phyloP scores from a whole-genome alignment of 2,797 vertebrate genomes.

The Periparus ater region DNA sequence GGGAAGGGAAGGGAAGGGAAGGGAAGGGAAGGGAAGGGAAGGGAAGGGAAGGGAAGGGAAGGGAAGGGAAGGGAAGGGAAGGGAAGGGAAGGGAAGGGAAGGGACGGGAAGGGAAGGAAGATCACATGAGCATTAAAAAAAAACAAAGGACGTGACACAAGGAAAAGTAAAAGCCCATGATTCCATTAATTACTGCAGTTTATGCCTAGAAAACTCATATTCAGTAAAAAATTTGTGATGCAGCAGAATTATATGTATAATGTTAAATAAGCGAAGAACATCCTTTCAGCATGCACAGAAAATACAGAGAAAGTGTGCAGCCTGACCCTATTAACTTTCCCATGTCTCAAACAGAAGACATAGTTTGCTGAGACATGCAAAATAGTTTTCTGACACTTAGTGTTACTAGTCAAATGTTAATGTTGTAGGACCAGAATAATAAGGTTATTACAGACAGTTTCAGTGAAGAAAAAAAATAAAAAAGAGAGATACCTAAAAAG shows the following conservation, averaged over 20 bases:
- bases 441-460: neutral
- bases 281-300: neutral
- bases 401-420: neutral
- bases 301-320: neutral
- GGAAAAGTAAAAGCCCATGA: neutral
- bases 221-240: neutral
- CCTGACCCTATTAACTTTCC: neutral
- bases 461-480: neutral
- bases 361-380: neutral
- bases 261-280: neutral
- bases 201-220: neutral
- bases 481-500: fast-evolving
- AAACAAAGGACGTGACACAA: neutral
- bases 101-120: neutral
- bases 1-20: no score
- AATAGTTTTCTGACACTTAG: neutral
- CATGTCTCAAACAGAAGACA: neutral
- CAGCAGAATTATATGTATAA: neutral
- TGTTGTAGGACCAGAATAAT: neutral
- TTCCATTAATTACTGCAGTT: neutral
- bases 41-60: no score
- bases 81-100: no score
- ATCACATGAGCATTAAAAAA: neutral
- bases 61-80: no score
- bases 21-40: no score